Evolutionary conservation across 2,888 invertebrate genomes (phyloP).

Genomic region (Helicoverpa assulta): DNA sequence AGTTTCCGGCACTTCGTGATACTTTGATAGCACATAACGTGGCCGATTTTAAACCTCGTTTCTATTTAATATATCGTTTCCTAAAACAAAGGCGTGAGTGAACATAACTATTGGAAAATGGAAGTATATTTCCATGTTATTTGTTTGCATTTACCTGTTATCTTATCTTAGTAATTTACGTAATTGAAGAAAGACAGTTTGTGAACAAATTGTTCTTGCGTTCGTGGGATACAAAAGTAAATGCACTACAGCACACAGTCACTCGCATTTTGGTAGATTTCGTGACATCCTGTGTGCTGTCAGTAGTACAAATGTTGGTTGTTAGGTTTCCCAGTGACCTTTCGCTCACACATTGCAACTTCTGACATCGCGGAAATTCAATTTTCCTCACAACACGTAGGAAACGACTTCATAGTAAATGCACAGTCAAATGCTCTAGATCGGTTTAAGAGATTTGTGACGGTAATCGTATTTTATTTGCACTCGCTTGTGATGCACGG

Average conservation of each 20-base stretch:
- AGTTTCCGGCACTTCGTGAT: slow-evolving; percentile 8
- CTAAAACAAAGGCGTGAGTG: neutral
- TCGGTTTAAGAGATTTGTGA: slow-evolving; percentile 34
- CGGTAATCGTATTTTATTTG: slow-evolving; percentile 35
- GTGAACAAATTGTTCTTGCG: neutral
- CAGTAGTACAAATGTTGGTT: slow-evolving; percentile 19
- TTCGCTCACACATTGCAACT: slow-evolving; percentile 60
- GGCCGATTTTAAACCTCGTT: neutral
- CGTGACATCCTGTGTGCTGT: slow-evolving; percentile 41
- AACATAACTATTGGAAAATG: neutral
- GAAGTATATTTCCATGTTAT: neutral
- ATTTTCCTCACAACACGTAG: slow-evolving; percentile 58
- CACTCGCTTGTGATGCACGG: slow-evolving; percentile 13
- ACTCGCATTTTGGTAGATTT: slow-evolving; percentile 20
- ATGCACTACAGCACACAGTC: slow-evolving; percentile 22
- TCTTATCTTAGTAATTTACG: neutral
- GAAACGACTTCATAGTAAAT: slow-evolving; percentile 38
- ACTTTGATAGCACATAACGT: neutral
- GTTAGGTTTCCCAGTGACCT: slow-evolving; percentile 42
- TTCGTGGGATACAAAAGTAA: slow-evolving; percentile 3
- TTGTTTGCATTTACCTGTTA: neutral
- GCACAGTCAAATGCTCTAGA: slow-evolving; percentile 28
- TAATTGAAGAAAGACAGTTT: slow-evolving; percentile 17
- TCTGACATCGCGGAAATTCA: slow-evolving; percentile 71
- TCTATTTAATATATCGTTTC: neutral